Evolutionary conservation across 2,888 invertebrate species (phyloP), one percentile per base, ranked within the genome.

Genomic region (Lottia scabra): DNA sequence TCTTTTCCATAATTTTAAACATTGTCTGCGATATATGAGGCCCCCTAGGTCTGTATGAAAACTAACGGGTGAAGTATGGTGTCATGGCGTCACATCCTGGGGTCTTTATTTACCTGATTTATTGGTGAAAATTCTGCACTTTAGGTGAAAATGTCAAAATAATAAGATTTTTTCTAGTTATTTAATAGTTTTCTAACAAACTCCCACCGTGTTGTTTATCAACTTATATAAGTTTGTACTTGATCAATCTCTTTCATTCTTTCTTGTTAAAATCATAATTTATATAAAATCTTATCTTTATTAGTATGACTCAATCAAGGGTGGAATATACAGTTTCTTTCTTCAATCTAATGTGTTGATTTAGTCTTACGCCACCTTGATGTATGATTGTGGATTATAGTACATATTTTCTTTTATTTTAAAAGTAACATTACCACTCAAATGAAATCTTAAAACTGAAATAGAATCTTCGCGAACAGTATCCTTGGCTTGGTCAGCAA

Each of bases 131-230:
- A 56, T 56, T 56, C 19, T 56, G 56, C 56, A 56, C 56, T 56
- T 56, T 56, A 56, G 56, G 56, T 56, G 56, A 56, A 56, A 23
- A 56, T 56, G 56, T 56, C 56, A 56, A 23, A 16, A 19, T 56
- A 12, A 19, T 19, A 23, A 56, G 19, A 38, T 23, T 56, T 23
- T 23, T 56, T 23, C 16, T 2, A 12, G 56, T 56, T 56, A 56
- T 56, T 56, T 56, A 56, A 56, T 56, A 56, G 10, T 19, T 23
- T 23, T 56, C 19, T 56, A 56, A 56, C 56, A 19, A 56, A 23
- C 56, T 56, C 56, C 56, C 13, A 23, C 38, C 38, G 38, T 38
- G 38, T 1, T 38, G 38, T 38, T 38, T 38, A 38, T 38, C 38
- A 38, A 38, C 10, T 38, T 38, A 38, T 10, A 38, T 38, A 38